Conservation (phyloP, 2,113 vertebrate genomes). For the Gasterosteus aculeatus region DNA sequence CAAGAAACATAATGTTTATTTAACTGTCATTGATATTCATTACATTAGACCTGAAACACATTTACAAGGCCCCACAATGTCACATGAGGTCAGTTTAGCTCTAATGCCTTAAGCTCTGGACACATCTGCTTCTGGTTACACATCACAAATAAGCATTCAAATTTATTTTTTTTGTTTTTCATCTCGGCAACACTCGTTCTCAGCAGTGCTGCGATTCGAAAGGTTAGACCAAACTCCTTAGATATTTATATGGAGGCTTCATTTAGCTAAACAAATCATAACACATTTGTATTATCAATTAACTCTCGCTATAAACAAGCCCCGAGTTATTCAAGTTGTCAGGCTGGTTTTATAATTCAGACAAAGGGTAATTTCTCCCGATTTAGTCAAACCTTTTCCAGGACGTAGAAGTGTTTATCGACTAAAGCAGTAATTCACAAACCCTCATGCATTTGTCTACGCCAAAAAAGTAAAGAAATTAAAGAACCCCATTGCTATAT, state of each 20-base stretch:
- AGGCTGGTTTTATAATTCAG: constrained; percentile 11
- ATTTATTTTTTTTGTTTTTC: constrained; percentile 4
- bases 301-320: constrained; percentile 35
- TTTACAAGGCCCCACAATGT: background rate
- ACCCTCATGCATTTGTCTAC: background rate
- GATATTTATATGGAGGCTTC: background rate
- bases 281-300: constrained; percentile 1
- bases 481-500: background rate
- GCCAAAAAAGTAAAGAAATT: background rate
- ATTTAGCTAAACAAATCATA: constrained; percentile 1
- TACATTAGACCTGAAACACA: background rate
- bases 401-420: background rate
- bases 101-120: background rate
- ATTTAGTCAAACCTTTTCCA: constrained; percentile 7
- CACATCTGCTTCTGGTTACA: constrained; percentile 6
- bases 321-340: constrained; percentile 38
- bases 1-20: background rate
- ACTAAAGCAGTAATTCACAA: background rate
- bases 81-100: constrained; percentile 3
- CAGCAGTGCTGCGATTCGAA: background rate
- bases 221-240: background rate
- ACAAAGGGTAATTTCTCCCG: background rate
- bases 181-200: background rate
- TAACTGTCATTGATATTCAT: background rate
- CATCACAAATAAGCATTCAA: background rate